phyloP scores from a whole-genome alignment of 1,140 invertebrate species.

The Pentalonia nigronervosa region DNA sequence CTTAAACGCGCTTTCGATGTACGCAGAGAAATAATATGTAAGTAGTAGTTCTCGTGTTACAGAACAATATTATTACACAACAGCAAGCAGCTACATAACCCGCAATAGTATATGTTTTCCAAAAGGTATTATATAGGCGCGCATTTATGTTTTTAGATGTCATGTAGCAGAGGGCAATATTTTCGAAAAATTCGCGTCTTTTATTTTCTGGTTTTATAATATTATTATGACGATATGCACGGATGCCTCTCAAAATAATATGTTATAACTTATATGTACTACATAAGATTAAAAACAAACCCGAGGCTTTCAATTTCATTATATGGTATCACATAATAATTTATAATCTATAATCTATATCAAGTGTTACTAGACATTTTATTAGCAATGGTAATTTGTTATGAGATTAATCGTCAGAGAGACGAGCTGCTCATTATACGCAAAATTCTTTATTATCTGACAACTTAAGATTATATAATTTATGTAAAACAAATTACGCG shows the following conservation, averaged over 20 bases:
- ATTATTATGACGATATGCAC: not conserved
- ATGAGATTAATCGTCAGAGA: not conserved
- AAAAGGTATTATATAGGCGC: not conserved
- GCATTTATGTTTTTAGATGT: not conserved
- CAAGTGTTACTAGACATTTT: not conserved
- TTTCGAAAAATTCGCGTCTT: not conserved
- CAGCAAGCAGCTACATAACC: not conserved
- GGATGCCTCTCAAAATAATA: not conserved
- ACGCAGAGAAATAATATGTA: not conserved
- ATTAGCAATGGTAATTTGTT: not conserved
- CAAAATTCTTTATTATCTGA: not conserved
- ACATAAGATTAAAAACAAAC: not conserved
- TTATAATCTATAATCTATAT: not conserved
- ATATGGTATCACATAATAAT: not conserved
- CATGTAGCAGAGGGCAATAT: not conserved
- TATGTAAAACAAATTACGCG: conserved; percentile 6
- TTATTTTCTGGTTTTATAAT: not conserved
- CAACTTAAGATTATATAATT: conserved; percentile 29
- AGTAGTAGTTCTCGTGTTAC: not conserved
- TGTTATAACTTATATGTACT: not conserved
- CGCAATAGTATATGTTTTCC: not conserved
- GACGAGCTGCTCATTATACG: not conserved
- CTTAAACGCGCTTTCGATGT: not conserved
- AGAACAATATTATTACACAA: not conserved
- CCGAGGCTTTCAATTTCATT: not conserved